Evolutionary conservation across 2,113 vertebrate genomes (phyloP).

Genomic region (Azemiops feae): DNA sequence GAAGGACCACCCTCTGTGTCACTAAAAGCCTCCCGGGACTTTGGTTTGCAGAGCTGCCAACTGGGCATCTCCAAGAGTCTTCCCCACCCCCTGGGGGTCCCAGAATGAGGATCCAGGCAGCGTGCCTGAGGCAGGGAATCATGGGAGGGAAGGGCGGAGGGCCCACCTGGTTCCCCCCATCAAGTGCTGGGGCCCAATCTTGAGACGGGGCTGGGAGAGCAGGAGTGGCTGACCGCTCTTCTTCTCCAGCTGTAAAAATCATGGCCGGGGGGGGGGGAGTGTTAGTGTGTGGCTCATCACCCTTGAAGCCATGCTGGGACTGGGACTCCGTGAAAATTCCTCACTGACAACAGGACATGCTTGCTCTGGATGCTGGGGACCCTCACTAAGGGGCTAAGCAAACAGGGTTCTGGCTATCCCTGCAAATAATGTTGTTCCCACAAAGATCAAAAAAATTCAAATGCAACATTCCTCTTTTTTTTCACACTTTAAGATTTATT

Average conservation of each 20-base stretch:
- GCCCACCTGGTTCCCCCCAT: not conserved
- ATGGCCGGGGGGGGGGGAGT: not conserved
- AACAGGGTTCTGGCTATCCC: not conserved
- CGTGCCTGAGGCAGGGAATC: not conserved
- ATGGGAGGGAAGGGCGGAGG: not conserved
- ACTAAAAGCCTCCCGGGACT: not conserved
- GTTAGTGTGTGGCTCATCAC: not conserved
- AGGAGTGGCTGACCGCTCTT: not conserved
- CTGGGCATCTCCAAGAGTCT: not conserved
- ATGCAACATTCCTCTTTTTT: not conserved
- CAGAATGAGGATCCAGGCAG: not conserved
- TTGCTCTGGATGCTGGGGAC: not conserved
- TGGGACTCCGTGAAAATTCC: not conserved
- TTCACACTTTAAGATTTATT: not conserved
- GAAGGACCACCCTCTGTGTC: not conserved
- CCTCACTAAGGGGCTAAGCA: not conserved
- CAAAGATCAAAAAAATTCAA: not conserved
- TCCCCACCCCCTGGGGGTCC: not conserved
- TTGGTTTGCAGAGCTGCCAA: not conserved
- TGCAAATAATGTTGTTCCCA: not conserved
- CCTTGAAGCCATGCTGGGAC: not conserved
- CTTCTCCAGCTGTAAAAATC: not conserved
- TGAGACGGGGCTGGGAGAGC: not conserved
- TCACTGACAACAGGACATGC: not conserved
- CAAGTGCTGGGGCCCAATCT: not conserved